Evolutionary conservation across 2,797 vertebrate species (phyloP).

Genomic region (Crossoptilon crossoptilon): DNA sequence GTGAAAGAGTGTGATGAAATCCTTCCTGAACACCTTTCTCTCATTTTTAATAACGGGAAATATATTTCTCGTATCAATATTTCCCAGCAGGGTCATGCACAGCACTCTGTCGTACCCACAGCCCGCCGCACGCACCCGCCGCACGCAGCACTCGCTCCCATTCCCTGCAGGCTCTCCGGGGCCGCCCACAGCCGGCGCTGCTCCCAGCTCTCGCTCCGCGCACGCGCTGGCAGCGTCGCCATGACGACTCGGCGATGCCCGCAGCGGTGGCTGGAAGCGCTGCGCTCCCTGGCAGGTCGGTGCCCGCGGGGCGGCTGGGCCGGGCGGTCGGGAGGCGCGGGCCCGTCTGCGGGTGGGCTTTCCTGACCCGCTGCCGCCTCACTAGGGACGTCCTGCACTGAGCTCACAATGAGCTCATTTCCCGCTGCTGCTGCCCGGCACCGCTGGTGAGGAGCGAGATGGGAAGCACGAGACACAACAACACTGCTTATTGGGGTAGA

Average conservation of each 20-base stretch:
- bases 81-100: not conserved
- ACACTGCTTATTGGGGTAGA: not conserved
- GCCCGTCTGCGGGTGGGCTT: not conserved
- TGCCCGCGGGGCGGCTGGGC: not conserved
- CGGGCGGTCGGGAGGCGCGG: too few species aligned
- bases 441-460: not conserved
- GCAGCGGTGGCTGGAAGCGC: not conserved
- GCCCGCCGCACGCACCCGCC: too few species aligned
- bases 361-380: not conserved
- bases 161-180: not conserved
- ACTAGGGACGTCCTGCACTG: not conserved
- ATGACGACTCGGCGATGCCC: not conserved
- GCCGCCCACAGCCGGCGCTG: accelerated
- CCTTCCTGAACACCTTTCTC: not conserved
- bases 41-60: not conserved
- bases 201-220: not conserved
- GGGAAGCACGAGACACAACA: accelerated
- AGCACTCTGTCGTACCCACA: too few species aligned
- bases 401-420: not conserved
- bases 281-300: not conserved
- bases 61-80: not conserved
- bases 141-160: too few species aligned
- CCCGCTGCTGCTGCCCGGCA: not conserved
- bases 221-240: slow-evolving; percentile 48
- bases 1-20: not conserved